phyloP scores from a whole-genome alignment of 2,113 vertebrate species.

The Zosterops borbonicus region DNA sequence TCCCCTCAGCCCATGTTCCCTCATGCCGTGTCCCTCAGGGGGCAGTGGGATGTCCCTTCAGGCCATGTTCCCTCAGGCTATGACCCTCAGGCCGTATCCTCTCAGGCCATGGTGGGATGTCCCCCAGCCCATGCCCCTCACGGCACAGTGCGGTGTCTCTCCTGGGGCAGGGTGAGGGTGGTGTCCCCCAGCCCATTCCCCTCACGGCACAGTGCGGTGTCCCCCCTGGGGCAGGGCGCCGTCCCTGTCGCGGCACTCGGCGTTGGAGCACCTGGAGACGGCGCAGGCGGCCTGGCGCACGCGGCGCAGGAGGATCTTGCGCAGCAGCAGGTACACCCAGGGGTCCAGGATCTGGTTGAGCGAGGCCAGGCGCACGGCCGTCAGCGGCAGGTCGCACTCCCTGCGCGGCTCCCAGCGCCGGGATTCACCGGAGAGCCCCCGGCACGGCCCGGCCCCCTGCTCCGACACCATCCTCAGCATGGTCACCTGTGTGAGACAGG shows the following conservation, averaged over 20 bases:
- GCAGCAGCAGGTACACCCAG: conserved; percentile 94
- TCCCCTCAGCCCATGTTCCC: too few species aligned
- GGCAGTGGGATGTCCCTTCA: too few species aligned
- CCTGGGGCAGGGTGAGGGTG: too few species aligned
- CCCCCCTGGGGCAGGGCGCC: conserved; percentile 68
- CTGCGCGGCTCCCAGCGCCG: conserved; percentile 42
- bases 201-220: conserved; percentile 15
- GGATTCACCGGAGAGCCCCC: not conserved
- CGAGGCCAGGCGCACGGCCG: conserved; percentile 89
- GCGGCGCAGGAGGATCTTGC: conserved; percentile 90
- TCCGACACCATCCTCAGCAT: conserved; percentile 80
- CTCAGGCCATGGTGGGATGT: too few species aligned
- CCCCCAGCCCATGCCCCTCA: too few species aligned
- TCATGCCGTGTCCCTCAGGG: too few species aligned
- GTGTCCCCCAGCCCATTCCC: too few species aligned
- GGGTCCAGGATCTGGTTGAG: conserved; percentile 98
- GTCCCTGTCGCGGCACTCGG: conserved; percentile 66
- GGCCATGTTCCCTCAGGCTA: too few species aligned
- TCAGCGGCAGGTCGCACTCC: conserved; percentile 88
- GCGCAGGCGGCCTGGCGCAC: conserved; percentile 88
- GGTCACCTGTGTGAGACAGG: conserved; percentile 73
- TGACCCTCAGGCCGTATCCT: too few species aligned
- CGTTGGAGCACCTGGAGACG: conserved; percentile 83
- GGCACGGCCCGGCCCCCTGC: conserved; percentile 81
- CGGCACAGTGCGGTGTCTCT: too few species aligned